Evolutionary conservation across 2,888 invertebrate species (phyloP).

Genomic region (Pterobdella sp.): DNA sequence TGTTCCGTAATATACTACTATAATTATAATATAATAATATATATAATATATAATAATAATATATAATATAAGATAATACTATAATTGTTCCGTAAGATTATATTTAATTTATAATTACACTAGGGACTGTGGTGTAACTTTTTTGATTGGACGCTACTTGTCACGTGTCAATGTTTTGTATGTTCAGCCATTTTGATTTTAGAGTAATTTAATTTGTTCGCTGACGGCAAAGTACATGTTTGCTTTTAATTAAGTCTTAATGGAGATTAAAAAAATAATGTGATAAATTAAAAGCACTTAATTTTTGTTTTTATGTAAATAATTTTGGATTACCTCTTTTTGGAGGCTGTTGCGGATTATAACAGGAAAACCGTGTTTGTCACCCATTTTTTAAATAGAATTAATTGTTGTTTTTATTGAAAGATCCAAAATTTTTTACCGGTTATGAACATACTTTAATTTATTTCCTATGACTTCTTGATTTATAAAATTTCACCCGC

Average conservation of each 20-base stretch:
- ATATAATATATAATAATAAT: not conserved
- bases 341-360: not conserved
- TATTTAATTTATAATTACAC: not conserved
- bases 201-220: constrained; percentile 6
- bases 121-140: not conserved
- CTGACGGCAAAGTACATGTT: not conserved
- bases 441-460: too few species aligned
- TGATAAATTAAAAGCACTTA: not conserved
- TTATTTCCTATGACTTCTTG: not conserved
- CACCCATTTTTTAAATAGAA: too few species aligned
- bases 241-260: not conserved
- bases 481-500: not conserved
- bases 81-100: not conserved
- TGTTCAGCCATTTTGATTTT: constrained; percentile 5
- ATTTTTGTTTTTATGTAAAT: not conserved
- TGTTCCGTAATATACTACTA: too few species aligned
- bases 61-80: not conserved
- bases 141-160: not conserved
- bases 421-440: too few species aligned
- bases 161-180: constrained; percentile 4
- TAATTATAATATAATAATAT: too few species aligned
- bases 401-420: too few species aligned
- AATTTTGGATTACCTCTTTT: not conserved
- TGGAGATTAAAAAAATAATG: not conserved
- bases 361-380: not conserved